A percentile compares a stretch with the other conserved stretches of the same genome.
phyloP scores from a whole-genome alignment of 2,888 invertebrate species.

The Synergus umbraculus region DNA sequence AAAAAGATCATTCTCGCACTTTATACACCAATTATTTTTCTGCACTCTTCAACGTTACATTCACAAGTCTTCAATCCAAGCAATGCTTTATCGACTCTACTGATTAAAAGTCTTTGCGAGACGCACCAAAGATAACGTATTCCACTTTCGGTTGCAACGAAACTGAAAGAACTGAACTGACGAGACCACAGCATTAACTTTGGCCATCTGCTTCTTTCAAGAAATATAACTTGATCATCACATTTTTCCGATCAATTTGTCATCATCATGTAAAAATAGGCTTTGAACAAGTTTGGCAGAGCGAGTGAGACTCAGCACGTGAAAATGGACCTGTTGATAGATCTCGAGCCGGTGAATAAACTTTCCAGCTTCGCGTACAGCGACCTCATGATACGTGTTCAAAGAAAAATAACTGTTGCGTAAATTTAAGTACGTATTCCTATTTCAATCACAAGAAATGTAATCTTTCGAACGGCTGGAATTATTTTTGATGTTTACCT shows the following conservation, averaged over 20 bases:
- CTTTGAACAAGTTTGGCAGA: background rate
- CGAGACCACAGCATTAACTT: background rate
- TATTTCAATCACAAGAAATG: background rate
- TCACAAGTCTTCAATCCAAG: background rate
- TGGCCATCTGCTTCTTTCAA: background rate
- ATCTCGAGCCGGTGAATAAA: constrained; percentile 12
- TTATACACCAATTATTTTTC: constrained; percentile 32
- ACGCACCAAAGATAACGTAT: constrained; percentile 26
- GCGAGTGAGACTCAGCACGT: background rate
- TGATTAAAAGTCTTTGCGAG: constrained; percentile 11
- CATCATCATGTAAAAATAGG: background rate
- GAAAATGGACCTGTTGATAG: constrained; percentile 10
- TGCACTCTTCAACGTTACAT: constrained; percentile 10
- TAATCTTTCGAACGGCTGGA: background rate
- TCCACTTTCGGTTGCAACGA: constrained; percentile 13
- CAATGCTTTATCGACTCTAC: constrained; percentile 3
- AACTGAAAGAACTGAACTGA: background rate
- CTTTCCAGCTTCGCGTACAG: background rate
- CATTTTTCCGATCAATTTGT: constrained; percentile 1
- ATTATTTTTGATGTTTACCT: background rate
- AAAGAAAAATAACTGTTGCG: background rate
- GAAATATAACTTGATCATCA: background rate
- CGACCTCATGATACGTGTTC: background rate
- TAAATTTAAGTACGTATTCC: background rate
- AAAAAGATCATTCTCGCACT: constrained; percentile 34